Evolutionary conservation across 1,140 invertebrate genomes (phyloP).

Genomic region (Pantala flavescens): DNA sequence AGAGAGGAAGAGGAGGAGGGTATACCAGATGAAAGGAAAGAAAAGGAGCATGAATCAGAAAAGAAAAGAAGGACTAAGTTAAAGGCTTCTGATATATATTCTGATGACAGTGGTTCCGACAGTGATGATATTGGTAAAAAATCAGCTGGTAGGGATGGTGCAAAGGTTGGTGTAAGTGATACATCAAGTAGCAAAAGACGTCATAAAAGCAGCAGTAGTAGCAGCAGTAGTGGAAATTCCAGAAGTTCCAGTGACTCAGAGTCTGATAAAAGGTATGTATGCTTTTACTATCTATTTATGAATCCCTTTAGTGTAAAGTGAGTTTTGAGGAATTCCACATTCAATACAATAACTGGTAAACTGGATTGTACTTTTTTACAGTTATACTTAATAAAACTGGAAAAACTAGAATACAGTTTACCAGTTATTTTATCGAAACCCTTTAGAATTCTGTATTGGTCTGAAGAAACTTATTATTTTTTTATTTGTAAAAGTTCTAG

Average conservation of each 20-base stretch:
- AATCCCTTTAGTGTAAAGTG: too few species aligned
- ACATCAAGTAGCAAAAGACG: constrained; percentile 19
- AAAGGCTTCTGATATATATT: constrained; percentile 91
- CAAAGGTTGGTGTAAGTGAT: constrained; percentile 26
- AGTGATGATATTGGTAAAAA: constrained; percentile 35
- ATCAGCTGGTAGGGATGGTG: constrained; percentile 16
- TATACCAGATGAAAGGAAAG: constrained; percentile 30
- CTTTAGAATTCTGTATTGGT: too few species aligned
- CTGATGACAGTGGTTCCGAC: constrained; percentile 80
- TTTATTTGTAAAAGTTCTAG: too few species aligned
- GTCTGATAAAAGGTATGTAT: constrained; percentile 38
- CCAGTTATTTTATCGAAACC: too few species aligned
- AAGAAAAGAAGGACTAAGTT: constrained; percentile 44
- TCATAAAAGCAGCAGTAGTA: constrained; percentile 17
- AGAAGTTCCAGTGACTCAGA: constrained; percentile 38
- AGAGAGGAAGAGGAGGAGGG: constrained; percentile 38
- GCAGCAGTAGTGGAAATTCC: constrained; percentile 27
- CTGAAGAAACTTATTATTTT: too few species aligned
- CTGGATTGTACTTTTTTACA: too few species aligned
- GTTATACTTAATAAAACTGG: too few species aligned
- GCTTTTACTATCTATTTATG: too few species aligned
- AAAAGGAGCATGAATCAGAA: constrained; percentile 32
- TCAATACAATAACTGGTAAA: too few species aligned
- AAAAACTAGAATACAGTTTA: too few species aligned
- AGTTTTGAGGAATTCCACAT: too few species aligned